Base-by-base conservation (phyloP, 92 coral and sea anemone genomes). In the Zoanthus solanderi region DNA sequence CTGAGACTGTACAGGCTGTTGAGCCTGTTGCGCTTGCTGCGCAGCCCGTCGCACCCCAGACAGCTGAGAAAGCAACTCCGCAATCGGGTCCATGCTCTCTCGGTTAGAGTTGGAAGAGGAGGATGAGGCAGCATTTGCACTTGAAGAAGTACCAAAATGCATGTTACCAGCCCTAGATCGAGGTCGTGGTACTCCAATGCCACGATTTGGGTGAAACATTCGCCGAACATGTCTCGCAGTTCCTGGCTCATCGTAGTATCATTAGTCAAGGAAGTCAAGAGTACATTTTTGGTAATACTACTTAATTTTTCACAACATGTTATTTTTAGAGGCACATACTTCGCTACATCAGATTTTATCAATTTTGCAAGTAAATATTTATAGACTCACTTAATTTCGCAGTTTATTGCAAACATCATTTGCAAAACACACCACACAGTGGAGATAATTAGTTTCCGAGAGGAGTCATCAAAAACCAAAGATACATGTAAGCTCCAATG, bases 11-110 rank as follows among this genome's bases (percentile, higher is more conserved):
- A 96, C 98, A 50, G 98, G 98, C 11, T 95, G 96, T 76, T 95
- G 98, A 34, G 99, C 94, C 78, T 23, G 23, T 23, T 23, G 23
- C 23, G 23, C 23, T 23, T 96, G 99, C 87, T 89, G 92, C 4
- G 99, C 99, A 18, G 95, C 96, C 31, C 99, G 93, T 12, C 99
- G 98, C 4, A 96, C 99, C 30, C 99, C 99, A 65, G 99, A 96
- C 46, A 96, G 87, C 90, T 96, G 99, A 71, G 99, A 96, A 58
- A 96, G 65, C 30, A 96, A 94, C 87, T 96, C 99, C 2, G 99
- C 99, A 84, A 96, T 95, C 32, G 99, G 99, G 72, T 96, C 99
- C 98, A 96, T 96, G 83, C 97, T 96, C 87, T 96, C 99, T 47
- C 98, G 90, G 83, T 86, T 92, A 57, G 94, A 90, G 52, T 96